phyloP scores from a whole-genome alignment of 2,888 invertebrate genomes.

The Ernsta delagoae region DNA sequence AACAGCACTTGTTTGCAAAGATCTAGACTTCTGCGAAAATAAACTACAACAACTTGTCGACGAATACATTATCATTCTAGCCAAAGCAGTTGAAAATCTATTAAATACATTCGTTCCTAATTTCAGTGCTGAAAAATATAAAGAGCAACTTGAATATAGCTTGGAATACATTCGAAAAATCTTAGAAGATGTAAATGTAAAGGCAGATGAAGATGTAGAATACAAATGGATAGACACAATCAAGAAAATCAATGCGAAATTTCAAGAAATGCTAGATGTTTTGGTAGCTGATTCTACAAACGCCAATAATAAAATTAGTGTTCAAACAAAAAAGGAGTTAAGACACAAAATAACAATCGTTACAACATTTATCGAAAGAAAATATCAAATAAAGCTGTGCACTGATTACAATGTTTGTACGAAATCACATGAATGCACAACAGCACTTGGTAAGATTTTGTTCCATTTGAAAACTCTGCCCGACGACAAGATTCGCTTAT shows the following conservation, averaged over 20 bases:
- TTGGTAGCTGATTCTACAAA: slow-evolving; percentile 45
- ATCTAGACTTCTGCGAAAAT: slow-evolving; percentile 56
- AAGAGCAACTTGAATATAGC: slow-evolving; percentile 50
- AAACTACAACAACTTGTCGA: slow-evolving; percentile 52
- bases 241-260: slow-evolving; percentile 61
- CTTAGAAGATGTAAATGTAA: slow-evolving; percentile 49
- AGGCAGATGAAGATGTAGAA: slow-evolving; percentile 45
- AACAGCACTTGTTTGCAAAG: slow-evolving; percentile 54
- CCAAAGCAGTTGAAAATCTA: slow-evolving; percentile 54
- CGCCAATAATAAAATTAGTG: slow-evolving; percentile 50
- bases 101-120: slow-evolving; percentile 43
- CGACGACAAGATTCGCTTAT: slow-evolving; percentile 51
- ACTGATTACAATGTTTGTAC: slow-evolving; percentile 55
- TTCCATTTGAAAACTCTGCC: slow-evolving; percentile 48
- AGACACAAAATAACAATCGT: slow-evolving; percentile 49
- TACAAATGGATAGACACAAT: slow-evolving; percentile 59
- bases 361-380: slow-evolving; percentile 55
- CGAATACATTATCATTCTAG: slow-evolving; percentile 57
- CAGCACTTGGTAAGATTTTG: slow-evolving; percentile 53
- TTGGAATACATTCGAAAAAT: slow-evolving; percentile 53
- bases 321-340: slow-evolving; percentile 33
- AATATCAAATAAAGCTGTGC: slow-evolving; percentile 59
- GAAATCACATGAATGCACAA: slow-evolving; percentile 55
- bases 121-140: slow-evolving; percentile 45
- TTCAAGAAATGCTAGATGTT: slow-evolving; percentile 53